Evolutionary conservation across 2,888 invertebrate species (phyloP).

Genomic region (Eupithecia pulchellata): DNA sequence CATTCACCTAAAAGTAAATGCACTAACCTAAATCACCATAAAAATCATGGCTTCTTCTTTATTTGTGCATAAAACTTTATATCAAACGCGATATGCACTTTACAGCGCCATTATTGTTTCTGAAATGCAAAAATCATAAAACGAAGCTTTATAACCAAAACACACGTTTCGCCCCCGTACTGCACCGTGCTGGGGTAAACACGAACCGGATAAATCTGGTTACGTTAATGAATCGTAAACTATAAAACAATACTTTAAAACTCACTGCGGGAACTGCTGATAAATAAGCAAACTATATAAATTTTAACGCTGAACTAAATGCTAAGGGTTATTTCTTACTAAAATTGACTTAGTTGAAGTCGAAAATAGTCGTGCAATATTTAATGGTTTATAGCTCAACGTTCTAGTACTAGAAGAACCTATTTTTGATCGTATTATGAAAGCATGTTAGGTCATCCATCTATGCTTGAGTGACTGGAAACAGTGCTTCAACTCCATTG

Average conservation of each 20-base stretch:
- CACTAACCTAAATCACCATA: constrained; percentile 7
- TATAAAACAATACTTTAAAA: constrained; percentile 1
- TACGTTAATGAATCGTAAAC: constrained; percentile 6
- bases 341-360: neutral
- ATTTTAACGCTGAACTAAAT: neutral
- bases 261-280: neutral
- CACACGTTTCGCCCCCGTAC: constrained; percentile 40
- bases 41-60: constrained; percentile 7
- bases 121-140: constrained; percentile 34
- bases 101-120: constrained; percentile 18
- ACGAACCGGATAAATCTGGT: constrained; percentile 3
- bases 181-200: constrained; percentile 20
- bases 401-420: neutral
- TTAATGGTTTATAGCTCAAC: neutral
- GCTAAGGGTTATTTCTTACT: neutral
- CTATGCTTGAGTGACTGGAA: too few relatives aligned
- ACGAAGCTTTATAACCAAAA: constrained; percentile 43
- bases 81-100: constrained; percentile 13
- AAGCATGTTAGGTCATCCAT: too few relatives aligned
- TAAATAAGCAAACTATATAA: neutral
- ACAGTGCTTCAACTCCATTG: too few relatives aligned
- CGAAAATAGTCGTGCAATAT: neutral
- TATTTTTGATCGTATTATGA: too few relatives aligned
- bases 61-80: constrained; percentile 14
- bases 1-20: neutral